phyloP scores from a whole-genome alignment of 92 coral and sea anemone species.

The Palythoa grandiflora region DNA sequence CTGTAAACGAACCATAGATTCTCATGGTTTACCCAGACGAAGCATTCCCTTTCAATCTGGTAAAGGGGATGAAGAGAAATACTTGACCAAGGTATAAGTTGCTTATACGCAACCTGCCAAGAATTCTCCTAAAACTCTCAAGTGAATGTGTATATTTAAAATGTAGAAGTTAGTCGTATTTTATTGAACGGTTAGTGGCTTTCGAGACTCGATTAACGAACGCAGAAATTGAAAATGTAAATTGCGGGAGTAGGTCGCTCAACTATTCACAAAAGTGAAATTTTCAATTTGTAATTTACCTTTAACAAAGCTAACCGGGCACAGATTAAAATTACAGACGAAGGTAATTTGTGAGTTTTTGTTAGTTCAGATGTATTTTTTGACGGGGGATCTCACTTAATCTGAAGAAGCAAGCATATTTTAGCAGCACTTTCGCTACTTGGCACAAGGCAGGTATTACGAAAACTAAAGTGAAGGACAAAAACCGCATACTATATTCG shows the following conservation, averaged over 20 bases:
- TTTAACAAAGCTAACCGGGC: conserved; percentile 93
- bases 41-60: conserved; percentile 48
- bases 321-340: conserved; percentile 87
- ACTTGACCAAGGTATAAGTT: conserved; percentile 66
- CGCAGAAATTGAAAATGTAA: conserved; percentile 41
- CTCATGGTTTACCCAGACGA: conserved; percentile 55
- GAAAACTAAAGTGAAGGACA: conserved; percentile 37
- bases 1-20: conserved; percentile 58
- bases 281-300: conserved; percentile 82
- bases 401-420: conserved; percentile 60
- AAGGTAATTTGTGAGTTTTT: conserved; percentile 76
- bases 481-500: conserved; percentile 56
- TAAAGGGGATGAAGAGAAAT: conserved; percentile 54
- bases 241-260: conserved; percentile 31
- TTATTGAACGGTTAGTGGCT: conserved; percentile 85
- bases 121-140: conserved; percentile 71
- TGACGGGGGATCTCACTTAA: conserved; percentile 29
- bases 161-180: conserved; percentile 70
- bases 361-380: conserved; percentile 69
- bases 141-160: conserved; percentile 78
- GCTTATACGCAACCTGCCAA: conserved; percentile 76
- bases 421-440: conserved; percentile 24
- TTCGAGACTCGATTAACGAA: conserved; percentile 26
- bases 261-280: conserved; percentile 73
- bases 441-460: conserved; percentile 18